These are phyloP conservation scores for Apamea sordens DNA, from an alignment of 2,888 invertebrate genomes.

Conservation along the genomic window DNA sequence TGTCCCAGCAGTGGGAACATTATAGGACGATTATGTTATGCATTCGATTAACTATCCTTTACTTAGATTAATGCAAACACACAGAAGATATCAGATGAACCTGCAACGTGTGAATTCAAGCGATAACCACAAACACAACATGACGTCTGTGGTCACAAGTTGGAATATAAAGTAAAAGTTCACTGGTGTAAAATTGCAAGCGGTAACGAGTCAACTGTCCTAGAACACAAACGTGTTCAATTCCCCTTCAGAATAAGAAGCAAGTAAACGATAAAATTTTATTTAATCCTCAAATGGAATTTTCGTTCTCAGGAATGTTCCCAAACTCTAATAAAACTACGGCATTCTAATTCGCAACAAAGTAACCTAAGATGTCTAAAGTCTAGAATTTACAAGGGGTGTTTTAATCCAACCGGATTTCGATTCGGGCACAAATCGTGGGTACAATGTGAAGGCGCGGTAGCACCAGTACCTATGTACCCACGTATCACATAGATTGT, in stretches of 20 bases:
- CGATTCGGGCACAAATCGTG: slow-evolving; percentile 60
- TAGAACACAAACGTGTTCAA: slow-evolving; percentile 32
- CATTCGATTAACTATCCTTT: neutral
- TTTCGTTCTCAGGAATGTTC: slow-evolving; percentile 17
- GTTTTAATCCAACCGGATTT: slow-evolving; percentile 56
- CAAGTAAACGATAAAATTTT: slow-evolving; percentile 19
- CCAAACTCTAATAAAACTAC: slow-evolving; percentile 43
- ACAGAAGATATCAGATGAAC: slow-evolving; percentile 37
- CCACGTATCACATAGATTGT: slow-evolving; percentile 40
- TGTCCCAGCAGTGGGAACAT: neutral
- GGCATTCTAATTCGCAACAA: slow-evolving; percentile 45
- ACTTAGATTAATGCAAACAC: slow-evolving; percentile 1
- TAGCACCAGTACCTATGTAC: slow-evolving; percentile 35
- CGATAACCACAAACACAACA: slow-evolving; percentile 54
- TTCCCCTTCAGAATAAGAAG: slow-evolving; percentile 24
- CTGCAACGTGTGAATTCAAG: slow-evolving; percentile 31
- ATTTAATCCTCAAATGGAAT: slow-evolving; percentile 34
- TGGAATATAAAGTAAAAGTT: slow-evolving; percentile 35
- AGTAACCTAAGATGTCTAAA: slow-evolving; percentile 53
- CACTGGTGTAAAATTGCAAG: slow-evolving; percentile 53
- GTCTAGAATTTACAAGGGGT: slow-evolving; percentile 54
- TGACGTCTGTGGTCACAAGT: slow-evolving; percentile 57
- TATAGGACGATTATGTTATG: neutral
- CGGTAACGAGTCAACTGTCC: slow-evolving; percentile 18
- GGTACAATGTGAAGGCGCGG: slow-evolving; percentile 51